Conservation (phyloP, 2,797 vertebrate genomes). For the Neosalanx taihuensis region DNA sequence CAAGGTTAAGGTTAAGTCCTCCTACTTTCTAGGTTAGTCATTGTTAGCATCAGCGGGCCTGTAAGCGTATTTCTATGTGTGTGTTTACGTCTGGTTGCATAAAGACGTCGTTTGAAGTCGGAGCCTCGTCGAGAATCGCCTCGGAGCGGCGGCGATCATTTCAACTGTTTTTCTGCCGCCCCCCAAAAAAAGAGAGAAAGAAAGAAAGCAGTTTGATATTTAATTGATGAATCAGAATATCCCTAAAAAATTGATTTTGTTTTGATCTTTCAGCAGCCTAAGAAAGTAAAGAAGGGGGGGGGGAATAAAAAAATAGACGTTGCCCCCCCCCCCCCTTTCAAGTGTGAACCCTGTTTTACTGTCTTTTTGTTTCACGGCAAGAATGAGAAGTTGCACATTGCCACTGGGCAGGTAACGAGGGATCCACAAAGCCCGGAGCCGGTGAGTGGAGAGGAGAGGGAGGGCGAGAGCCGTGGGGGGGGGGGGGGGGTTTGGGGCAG, state of each 20-base stretch:
- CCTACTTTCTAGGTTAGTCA: conserved; percentile 46
- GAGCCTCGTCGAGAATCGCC: conserved; percentile 45
- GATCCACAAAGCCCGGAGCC: conserved; percentile 78
- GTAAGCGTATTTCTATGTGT: conserved; percentile 35
- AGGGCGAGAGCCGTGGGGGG: conserved; percentile 33
- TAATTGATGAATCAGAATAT: conserved; percentile 72
- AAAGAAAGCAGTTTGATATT: conserved; percentile 66
- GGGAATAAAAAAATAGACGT: conserved; percentile 39
- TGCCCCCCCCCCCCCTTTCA: conserved; percentile 71
- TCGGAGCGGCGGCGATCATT: conserved; percentile 62
- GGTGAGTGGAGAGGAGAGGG: conserved; percentile 78
- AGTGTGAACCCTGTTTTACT: conserved; percentile 73
- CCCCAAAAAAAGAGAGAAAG: too few relatives aligned
- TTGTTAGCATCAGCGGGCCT: conserved; percentile 39
- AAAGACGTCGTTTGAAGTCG: conserved; percentile 33
- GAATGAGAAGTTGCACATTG: conserved; percentile 91
- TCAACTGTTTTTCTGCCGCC: conserved; percentile 56
- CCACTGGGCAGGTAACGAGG: conserved; percentile 89
- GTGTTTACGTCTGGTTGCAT: conserved; percentile 36
- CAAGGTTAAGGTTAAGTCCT: conserved; percentile 42
- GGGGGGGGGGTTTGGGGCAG: conserved; percentile 45
- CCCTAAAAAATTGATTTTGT: conserved; percentile 58
- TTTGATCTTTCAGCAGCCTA: conserved; percentile 61
- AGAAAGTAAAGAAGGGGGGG: conserved; percentile 37
- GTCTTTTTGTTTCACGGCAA: conserved; percentile 72